Evolutionary conservation across 2,113 vertebrate species (phyloP).

Genomic region (Vimba vimba): DNA sequence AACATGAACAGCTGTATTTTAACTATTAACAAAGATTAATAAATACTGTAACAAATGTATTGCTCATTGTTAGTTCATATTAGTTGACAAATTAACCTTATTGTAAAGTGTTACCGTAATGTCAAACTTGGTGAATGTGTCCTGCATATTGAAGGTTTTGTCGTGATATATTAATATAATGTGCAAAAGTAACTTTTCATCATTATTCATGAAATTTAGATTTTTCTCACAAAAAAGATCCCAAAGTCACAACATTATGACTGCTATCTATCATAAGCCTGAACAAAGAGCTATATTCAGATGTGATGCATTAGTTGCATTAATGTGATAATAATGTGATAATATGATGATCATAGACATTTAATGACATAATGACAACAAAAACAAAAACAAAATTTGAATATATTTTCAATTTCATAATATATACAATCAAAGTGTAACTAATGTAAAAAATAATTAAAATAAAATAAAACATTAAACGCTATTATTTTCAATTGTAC

Average conservation of each 20-base stretch:
- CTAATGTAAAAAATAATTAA: not conserved
- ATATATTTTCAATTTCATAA: not conserved
- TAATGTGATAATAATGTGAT: conserved; percentile 9
- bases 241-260: not conserved
- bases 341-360: conserved; percentile 18
- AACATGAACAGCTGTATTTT: no score
- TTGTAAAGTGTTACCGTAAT: conserved; percentile 18
- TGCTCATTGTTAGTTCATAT: no score
- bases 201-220: conserved; percentile 15
- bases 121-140: conserved; percentile 53
- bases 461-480: not conserved
- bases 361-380: not conserved
- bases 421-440: not conserved
- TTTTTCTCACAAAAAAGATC: not conserved
- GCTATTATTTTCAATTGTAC: not conserved
- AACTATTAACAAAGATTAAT: no score
- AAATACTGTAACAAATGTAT: no score
- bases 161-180: not conserved
- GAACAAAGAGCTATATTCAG: conserved; percentile 12
- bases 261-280: not conserved
- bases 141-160: not conserved
- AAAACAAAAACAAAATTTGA: conserved; percentile 2
- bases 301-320: not conserved
- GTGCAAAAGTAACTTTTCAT: conserved; percentile 2
- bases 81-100: no score